phyloP scores from a whole-genome alignment of 2,797 vertebrate genomes.

The Chelon labrosus region DNA sequence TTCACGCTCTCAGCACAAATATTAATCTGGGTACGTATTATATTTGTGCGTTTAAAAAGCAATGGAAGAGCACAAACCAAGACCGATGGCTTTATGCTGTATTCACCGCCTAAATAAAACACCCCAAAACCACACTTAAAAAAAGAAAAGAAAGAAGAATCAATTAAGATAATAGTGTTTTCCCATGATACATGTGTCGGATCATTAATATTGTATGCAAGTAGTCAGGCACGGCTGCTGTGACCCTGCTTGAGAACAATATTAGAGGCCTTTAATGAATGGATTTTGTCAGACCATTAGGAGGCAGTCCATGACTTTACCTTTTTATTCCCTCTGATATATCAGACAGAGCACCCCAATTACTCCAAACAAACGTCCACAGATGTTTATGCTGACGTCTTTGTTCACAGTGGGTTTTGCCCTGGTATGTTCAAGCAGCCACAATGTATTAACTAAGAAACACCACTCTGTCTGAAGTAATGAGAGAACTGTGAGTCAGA shows the following conservation, averaged over 20 bases:
- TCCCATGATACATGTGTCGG: background rate
- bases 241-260: conserved; percentile 21
- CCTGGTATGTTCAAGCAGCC: background rate
- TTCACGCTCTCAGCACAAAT: conserved; percentile 44
- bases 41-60: conserved; percentile 38
- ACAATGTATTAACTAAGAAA: conserved; percentile 18
- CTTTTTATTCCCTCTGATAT: conserved; percentile 15
- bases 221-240: background rate
- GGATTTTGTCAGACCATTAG: conserved; percentile 13
- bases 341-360: conserved; percentile 24
- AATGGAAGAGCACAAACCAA: conserved; percentile 5
- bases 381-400: background rate
- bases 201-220: conserved; percentile 21
- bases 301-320: conserved; percentile 15
- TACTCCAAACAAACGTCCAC: background rate
- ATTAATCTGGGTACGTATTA: conserved; percentile 44
- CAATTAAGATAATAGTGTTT: conserved; percentile 17
- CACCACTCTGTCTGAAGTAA: conserved; percentile 18
- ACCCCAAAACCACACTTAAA: background rate
- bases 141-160: background rate
- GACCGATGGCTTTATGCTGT: background rate
- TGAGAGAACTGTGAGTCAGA: conserved; percentile 15
- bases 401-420: background rate
- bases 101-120: background rate
- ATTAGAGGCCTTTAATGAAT: conserved; percentile 24